Evolutionary conservation across 2,888 invertebrate species (phyloP).

Genomic region (Lymantria monacha): DNA sequence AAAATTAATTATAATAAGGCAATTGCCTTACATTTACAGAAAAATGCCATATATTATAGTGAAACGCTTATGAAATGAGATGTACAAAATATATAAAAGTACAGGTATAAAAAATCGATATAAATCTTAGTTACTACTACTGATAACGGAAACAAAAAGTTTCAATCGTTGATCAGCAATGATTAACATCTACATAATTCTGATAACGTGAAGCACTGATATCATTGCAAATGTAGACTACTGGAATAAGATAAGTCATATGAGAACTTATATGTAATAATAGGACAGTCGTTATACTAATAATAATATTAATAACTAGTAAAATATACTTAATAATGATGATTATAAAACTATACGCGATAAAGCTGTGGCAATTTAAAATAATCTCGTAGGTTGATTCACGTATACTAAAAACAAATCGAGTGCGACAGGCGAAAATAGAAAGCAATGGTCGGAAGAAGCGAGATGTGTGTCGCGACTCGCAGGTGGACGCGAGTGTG

Average conservation of each 20-base stretch:
- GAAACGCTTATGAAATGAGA: no score
- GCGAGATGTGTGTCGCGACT: constrained; percentile 73
- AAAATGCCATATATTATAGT: no score
- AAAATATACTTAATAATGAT: no score
- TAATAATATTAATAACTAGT: no score
- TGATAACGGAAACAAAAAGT: constrained; percentile 13
- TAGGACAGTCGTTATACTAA: no score
- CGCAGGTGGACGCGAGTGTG: constrained; percentile 63
- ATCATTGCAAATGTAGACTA: background rate
- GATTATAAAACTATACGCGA: background rate
- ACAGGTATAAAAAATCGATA: no score
- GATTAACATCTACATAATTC: constrained; percentile 24
- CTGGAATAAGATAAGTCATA: background rate
- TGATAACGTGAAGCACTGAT: constrained; percentile 5
- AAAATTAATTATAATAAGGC: no score
- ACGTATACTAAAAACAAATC: constrained; percentile 51
- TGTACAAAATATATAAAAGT: no score
- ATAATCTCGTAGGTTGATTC: constrained; percentile 42
- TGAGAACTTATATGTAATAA: no score
- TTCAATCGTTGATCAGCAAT: constrained; percentile 8
- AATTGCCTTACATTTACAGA: no score
- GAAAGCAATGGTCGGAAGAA: constrained; percentile 76
- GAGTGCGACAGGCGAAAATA: constrained; percentile 74
- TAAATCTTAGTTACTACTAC: background rate
- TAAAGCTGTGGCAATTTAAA: constrained; percentile 25